Evolutionary conservation across 2,888 invertebrate genomes (phyloP).

Genomic region (Lasioglossum marginatum): DNA sequence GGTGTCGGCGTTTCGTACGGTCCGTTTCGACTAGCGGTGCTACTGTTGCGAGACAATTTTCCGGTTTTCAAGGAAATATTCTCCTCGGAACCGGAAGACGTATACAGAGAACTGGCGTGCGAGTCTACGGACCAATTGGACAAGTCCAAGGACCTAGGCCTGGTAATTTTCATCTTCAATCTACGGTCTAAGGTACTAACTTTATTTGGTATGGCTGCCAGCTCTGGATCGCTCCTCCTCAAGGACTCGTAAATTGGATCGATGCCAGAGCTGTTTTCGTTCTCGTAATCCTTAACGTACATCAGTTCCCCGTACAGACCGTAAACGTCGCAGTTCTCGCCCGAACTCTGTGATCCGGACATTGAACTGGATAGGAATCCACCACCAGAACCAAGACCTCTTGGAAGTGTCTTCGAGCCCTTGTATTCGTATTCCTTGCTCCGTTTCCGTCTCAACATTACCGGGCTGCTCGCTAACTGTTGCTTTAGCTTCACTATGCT

Average conservation of each 20-base stretch:
- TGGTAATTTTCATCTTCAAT: conserved; percentile 92
- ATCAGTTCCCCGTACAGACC: conserved; percentile 95
- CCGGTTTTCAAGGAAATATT: conserved; percentile 89
- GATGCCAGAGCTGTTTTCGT: conserved; percentile 90
- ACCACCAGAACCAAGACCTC: conserved; percentile 88
- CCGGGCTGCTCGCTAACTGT: conserved; percentile 88
- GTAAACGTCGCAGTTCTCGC: conserved; percentile 92
- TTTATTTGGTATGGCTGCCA: conserved; percentile 93
- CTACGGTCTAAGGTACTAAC: conserved; percentile 93
- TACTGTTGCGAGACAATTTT: conserved; percentile 91
- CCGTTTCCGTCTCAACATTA: conserved; percentile 87
- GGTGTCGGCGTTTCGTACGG: conserved; percentile 79
- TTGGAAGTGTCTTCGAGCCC: conserved; percentile 92
- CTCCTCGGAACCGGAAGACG: conserved; percentile 94
- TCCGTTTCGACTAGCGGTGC: conserved; percentile 89
- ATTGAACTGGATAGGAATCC: conserved; percentile 86
- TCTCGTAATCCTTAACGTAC: conserved; percentile 94
- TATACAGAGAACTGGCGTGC: conserved; percentile 91
- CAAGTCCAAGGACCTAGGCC: conserved; percentile 92
- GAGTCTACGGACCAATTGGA: conserved; percentile 96
- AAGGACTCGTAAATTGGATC: conserved; percentile 91
- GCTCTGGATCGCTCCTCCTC: conserved; percentile 92
- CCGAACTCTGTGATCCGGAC: conserved; percentile 87
- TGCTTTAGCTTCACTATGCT: conserved; percentile 87
- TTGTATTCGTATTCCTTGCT: conserved; percentile 88